Evolutionary conservation across 2,113 vertebrate species (phyloP).

Genomic region (Boulengeromyrus knoepffleri): DNA sequence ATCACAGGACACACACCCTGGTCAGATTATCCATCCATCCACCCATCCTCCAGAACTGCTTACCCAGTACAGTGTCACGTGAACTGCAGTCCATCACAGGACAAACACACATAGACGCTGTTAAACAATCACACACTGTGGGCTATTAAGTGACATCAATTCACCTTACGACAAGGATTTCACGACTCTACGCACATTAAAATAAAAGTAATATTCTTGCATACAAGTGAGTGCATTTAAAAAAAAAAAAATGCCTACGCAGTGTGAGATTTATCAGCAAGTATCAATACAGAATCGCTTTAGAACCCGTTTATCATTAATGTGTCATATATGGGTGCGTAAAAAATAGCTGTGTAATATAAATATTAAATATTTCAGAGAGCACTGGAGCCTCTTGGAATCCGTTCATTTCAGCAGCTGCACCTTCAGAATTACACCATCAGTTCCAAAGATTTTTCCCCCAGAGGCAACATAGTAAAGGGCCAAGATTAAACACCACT

Average conservation of each 20-base stretch:
- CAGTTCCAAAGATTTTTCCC: not conserved
- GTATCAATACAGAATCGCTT: not conserved
- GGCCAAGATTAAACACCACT: not conserved
- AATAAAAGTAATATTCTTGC: not conserved
- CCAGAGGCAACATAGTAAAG: not conserved
- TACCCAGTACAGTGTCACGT: no score
- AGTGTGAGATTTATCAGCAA: not conserved
- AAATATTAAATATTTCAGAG: not conserved
- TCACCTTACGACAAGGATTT: not conserved
- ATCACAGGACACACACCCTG: not conserved
- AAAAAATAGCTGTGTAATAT: not conserved
- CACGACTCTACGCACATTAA: not conserved
- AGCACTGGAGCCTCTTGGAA: not conserved
- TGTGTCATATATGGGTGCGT: not conserved
- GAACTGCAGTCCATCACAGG: not conserved
- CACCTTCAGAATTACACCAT: not conserved
- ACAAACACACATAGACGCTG: not conserved
- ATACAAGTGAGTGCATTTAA: not conserved
- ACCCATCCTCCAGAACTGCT: not conserved
- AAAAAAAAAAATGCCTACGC: not conserved
- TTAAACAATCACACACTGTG: not conserved
- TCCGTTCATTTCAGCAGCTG: not conserved
- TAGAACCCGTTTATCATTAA: not conserved
- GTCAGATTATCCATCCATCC: not conserved
- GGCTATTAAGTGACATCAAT: not conserved